A percentile compares a stretch with the other conserved stretches of the same genome.
phyloP scores from a whole-genome alignment of 2,888 invertebrate genomes.

The Spisula solida region DNA sequence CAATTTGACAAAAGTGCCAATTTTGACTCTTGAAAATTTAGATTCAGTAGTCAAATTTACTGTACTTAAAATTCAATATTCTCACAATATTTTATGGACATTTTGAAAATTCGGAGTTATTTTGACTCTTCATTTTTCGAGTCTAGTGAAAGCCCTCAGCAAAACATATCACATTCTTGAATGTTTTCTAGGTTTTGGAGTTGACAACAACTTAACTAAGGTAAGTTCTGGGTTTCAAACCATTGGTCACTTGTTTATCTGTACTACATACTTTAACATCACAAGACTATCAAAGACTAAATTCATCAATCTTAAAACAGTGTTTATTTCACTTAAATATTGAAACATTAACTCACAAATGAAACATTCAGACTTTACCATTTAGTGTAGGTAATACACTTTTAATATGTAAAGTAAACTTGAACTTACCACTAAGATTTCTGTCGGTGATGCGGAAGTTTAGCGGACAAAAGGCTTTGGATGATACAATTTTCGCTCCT shows the following conservation, averaged over 20 bases:
- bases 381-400: not conserved
- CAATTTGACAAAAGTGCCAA: too few relatives aligned
- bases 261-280: not conserved
- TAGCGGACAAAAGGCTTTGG: slow-evolving; percentile 99
- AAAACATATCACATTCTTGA: too few relatives aligned
- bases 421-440: slow-evolving; percentile 94
- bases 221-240: not conserved
- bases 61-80: too few relatives aligned
- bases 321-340: not conserved
- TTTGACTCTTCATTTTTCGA: too few relatives aligned
- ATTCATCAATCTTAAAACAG: too few relatives aligned
- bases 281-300: too few relatives aligned
- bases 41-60: too few relatives aligned
- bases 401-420: not conserved
- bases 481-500: slow-evolving; percentile 97
- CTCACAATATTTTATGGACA: too few relatives aligned
- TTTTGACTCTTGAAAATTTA: too few relatives aligned
- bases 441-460: slow-evolving; percentile 99
- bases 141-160: too few relatives aligned
- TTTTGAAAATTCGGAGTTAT: too few relatives aligned
- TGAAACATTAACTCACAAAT: not conserved
- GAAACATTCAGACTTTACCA: not conserved
- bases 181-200: too few relatives aligned
- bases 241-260: not conserved
- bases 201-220: not conserved